phyloP scores from a whole-genome alignment of 1,140 invertebrate genomes.

The Subanguina moxae region DNA sequence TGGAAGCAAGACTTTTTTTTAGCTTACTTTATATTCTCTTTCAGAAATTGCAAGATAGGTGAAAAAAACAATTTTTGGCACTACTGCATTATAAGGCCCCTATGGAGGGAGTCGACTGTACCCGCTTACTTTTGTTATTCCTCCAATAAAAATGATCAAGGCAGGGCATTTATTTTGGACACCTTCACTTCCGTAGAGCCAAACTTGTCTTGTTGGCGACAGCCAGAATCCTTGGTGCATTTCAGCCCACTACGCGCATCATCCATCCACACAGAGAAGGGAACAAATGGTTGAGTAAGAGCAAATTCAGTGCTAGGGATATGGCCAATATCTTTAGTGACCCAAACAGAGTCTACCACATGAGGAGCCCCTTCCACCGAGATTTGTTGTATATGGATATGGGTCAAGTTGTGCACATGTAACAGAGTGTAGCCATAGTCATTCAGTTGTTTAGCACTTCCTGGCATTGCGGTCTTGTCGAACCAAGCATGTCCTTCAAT shows the following conservation, averaged over 20 bases:
- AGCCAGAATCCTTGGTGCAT: background rate
- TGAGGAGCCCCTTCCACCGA: slow-evolving; percentile 65
- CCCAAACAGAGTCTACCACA: slow-evolving; percentile 35
- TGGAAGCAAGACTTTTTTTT: no score
- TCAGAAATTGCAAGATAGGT: no score
- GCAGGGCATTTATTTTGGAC: background rate
- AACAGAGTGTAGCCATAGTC: slow-evolving; percentile 91
- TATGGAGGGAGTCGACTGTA: no score
- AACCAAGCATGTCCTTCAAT: slow-evolving; percentile 34
- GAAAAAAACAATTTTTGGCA: no score
- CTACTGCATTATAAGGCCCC: no score
- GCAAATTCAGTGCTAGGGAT: slow-evolving; percentile 11
- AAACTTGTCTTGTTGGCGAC: background rate
- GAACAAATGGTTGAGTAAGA: background rate
- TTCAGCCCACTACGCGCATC: background rate
- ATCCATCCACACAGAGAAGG: background rate
- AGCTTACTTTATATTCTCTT: no score
- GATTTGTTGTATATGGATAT: slow-evolving; percentile 74
- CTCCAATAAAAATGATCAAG: no score
- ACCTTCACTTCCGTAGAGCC: background rate
- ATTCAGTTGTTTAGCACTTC: slow-evolving; percentile 63
- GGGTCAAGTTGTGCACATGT: slow-evolving; percentile 74
- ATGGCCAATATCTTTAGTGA: slow-evolving; percentile 28
- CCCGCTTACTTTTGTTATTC: no score
- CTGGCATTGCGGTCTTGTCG: slow-evolving; percentile 29